Conservation (phyloP, 2,888 invertebrate species). For the Dolomedes plantarius region DNA sequence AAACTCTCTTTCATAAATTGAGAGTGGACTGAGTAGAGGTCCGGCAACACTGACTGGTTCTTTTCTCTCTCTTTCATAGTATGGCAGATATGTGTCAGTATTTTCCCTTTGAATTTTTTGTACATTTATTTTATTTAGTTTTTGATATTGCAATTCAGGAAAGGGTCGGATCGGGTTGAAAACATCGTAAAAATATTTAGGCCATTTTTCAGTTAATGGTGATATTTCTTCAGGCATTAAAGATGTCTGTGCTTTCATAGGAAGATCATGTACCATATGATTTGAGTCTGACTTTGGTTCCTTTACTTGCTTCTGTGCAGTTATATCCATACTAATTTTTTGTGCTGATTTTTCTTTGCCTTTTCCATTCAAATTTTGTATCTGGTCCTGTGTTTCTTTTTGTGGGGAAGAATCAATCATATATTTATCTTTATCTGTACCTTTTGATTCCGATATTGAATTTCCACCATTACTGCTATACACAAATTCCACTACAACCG, state of each 20-base stretch:
- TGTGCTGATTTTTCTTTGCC: neutral
- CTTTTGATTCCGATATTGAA: neutral
- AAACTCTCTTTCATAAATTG: constrained; percentile 35
- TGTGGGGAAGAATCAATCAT: neutral
- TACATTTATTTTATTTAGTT: neutral
- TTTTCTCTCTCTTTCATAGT: neutral
- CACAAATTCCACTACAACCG: constrained; percentile 11
- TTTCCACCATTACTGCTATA: neutral
- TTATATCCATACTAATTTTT: neutral
- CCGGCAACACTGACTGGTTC: constrained; percentile 16
- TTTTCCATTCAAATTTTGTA: neutral
- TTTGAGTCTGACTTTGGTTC: neutral
- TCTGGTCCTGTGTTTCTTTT: neutral
- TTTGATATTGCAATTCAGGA: constrained; percentile 18
- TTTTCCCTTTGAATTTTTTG: neutral
- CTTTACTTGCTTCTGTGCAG: neutral
- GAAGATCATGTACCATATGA: neutral
- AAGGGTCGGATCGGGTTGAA: constrained; percentile 22
- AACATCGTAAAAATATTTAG: constrained; percentile 21
- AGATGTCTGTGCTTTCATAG: neutral
- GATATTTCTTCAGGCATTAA: constrained; percentile 4
- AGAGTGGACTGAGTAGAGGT: constrained; percentile 29
- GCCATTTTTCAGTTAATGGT: constrained; percentile 1
- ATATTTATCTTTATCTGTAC: neutral
- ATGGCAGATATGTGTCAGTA: neutral